Evolutionary conservation across 2,113 vertebrate genomes (phyloP).

Genomic region (Salvator merianae): DNA sequence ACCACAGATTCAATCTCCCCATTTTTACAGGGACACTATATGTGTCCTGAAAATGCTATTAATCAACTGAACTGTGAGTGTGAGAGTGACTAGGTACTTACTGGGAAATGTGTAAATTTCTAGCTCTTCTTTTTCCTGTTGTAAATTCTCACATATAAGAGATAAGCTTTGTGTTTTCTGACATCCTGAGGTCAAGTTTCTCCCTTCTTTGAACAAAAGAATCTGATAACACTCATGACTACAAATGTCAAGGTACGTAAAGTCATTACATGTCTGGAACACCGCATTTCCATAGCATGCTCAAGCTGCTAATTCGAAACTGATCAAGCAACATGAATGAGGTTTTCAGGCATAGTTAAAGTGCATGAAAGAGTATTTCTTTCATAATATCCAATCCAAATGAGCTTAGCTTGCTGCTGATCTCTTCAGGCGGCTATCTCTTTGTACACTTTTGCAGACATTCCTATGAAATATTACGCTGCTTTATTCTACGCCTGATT

Average conservation of each 20-base stretch:
- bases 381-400: conserved; percentile 1
- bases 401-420: neutral
- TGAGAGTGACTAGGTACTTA: no score
- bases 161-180: no score
- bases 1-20: no score
- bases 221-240: neutral
- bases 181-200: no score
- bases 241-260: neutral
- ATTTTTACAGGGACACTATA: no score
- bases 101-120: no score
- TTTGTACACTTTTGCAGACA: conserved; percentile 27
- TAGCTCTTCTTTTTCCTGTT: no score
- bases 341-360: neutral
- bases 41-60: no score
- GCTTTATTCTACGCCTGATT: conserved; percentile 20
- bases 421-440: conserved; percentile 21
- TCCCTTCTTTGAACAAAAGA: no score
- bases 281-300: neutral
- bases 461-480: neutral
- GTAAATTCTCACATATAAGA: no score
- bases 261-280: neutral
- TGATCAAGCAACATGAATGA: neutral
- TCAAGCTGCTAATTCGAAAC: conserved; percentile 29
- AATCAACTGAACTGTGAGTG: no score
- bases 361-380: neutral